Conservation (phyloP, 2,888 invertebrate genomes). For the Leucoma salicis region DNA sequence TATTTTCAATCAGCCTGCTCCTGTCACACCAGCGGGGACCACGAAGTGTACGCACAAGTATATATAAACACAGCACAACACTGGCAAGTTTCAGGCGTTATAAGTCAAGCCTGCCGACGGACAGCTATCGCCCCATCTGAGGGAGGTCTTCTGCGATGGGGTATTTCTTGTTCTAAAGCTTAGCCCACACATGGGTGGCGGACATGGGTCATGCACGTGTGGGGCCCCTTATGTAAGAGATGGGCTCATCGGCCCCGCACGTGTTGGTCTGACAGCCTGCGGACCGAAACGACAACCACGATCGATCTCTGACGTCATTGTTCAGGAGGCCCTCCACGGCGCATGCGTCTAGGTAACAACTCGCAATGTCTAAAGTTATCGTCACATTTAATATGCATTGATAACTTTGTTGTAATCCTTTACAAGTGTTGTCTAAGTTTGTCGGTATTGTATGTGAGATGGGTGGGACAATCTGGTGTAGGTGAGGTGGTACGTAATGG, state of each 20-base stretch:
- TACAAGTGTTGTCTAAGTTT: background rate
- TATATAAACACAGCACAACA: conserved; percentile 23
- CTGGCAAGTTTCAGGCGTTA: conserved; percentile 21
- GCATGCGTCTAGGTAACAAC: conserved; percentile 44
- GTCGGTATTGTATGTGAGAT: conserved; percentile 15
- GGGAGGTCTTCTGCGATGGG: conserved; percentile 98
- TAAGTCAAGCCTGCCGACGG: conserved; percentile 15
- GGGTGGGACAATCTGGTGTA: background rate
- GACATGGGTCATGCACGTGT: conserved; percentile 53
- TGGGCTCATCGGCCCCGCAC: conserved; percentile 45
- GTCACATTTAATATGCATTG: conserved; percentile 24
- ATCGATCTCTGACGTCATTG: conserved; percentile 78
- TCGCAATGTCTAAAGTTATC: conserved; percentile 19
- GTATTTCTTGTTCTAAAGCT: conserved; percentile 97
- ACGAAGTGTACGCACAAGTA: background rate
- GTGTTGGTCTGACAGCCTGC: conserved; percentile 44
- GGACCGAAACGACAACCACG: conserved; percentile 37
- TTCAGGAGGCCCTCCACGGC: conserved; percentile 34
- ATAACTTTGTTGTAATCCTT: conserved; percentile 7
- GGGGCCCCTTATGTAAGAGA: conserved; percentile 63
- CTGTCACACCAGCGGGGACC: too few species aligned
- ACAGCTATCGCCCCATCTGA: conserved; percentile 98
- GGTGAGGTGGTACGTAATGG: conserved; percentile 33
- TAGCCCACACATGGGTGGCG: conserved; percentile 93
- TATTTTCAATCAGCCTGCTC: too few species aligned